Evolutionary conservation across 2,888 invertebrate genomes (phyloP).

Genomic region (Ormia ochracea): DNA sequence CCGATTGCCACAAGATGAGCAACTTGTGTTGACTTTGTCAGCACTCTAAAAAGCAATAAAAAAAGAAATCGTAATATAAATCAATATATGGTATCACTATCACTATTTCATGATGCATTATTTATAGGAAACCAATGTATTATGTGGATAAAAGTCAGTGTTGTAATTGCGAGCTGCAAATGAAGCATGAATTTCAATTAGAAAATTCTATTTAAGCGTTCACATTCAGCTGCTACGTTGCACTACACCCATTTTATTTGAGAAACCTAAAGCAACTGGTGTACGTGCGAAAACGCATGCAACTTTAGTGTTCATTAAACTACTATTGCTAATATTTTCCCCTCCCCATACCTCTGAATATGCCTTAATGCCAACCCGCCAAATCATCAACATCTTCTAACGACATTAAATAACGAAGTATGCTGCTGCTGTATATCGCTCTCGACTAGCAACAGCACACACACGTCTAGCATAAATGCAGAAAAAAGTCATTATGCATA

Average conservation of each 20-base stretch:
- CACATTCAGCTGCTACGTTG: slow-evolving; percentile 4
- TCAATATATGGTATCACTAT: not conserved
- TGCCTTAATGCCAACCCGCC: not conserved
- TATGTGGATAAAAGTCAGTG: not conserved
- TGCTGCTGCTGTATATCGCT: slow-evolving; percentile 38
- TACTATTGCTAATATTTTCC: slow-evolving; percentile 30
- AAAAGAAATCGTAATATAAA: not conserved
- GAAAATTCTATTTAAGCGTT: slow-evolving; percentile 44
- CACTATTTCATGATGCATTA: slow-evolving; percentile 15
- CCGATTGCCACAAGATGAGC: slow-evolving; percentile 84
- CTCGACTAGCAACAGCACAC: slow-evolving; percentile 26
- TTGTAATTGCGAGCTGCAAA: slow-evolving; percentile 24
- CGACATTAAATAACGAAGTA: slow-evolving; percentile 30
- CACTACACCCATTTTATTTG: slow-evolving; percentile 44
- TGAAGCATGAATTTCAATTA: slow-evolving; percentile 52
- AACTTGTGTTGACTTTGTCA: slow-evolving; percentile 86
- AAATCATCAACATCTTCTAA: slow-evolving; percentile 28
- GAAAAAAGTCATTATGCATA: slow-evolving; percentile 26
- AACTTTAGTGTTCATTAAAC: slow-evolving; percentile 62
- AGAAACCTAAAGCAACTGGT: slow-evolving; percentile 65
- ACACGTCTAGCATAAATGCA: slow-evolving; percentile 35
- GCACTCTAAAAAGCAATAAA: slow-evolving; percentile 79
- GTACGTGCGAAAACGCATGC: slow-evolving; percentile 76
- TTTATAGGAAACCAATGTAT: slow-evolving; percentile 17
- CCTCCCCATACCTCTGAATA: not conserved